A percentile compares a stretch with the other conserved stretches of the same genome.
These are phyloP conservation scores for Tonatia bakeri DNA, from an alignment of 2,113 vertebrate genomes.

Conservation along the genomic window DNA sequence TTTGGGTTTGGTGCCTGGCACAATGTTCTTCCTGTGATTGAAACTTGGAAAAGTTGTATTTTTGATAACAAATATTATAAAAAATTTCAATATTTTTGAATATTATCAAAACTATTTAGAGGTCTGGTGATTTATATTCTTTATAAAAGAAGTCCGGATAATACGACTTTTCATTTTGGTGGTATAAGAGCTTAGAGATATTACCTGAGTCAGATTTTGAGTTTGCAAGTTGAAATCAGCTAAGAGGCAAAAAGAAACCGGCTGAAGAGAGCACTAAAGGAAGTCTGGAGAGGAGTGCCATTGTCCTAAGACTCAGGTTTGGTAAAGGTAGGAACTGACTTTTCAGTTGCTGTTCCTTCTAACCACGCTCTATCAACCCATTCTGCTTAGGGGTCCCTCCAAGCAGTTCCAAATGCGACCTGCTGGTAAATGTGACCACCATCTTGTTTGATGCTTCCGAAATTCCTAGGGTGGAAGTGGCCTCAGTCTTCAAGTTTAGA, in stretches of 20 bases:
- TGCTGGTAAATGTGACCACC: neutral
- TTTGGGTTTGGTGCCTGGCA: neutral
- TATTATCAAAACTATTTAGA: neutral
- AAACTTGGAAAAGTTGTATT: neutral
- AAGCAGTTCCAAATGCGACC: neutral
- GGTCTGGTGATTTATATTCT: neutral
- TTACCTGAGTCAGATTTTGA: neutral
- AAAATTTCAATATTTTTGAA: neutral
- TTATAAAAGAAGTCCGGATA: neutral
- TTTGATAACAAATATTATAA: neutral
- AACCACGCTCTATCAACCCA: neutral
- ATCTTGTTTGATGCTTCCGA: neutral
- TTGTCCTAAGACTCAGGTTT: neutral
- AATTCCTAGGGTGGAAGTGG: neutral
- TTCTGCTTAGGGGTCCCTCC: neutral
- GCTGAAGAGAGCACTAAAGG: neutral
- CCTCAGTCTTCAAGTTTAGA: neutral
- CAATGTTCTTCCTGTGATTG: neutral
- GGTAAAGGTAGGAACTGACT: neutral
- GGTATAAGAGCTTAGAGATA: neutral
- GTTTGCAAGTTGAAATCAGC: slow-evolving; percentile 32
- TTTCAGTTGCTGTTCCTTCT: neutral
- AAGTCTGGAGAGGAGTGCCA: neutral
- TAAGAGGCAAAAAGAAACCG: neutral
- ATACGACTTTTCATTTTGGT: neutral